Percentiles rank a stretch among this genome's conserved stretches.
Conservation (phyloP, 92 coral and sea anemone genomes). For the Phenganax marumi region DNA sequence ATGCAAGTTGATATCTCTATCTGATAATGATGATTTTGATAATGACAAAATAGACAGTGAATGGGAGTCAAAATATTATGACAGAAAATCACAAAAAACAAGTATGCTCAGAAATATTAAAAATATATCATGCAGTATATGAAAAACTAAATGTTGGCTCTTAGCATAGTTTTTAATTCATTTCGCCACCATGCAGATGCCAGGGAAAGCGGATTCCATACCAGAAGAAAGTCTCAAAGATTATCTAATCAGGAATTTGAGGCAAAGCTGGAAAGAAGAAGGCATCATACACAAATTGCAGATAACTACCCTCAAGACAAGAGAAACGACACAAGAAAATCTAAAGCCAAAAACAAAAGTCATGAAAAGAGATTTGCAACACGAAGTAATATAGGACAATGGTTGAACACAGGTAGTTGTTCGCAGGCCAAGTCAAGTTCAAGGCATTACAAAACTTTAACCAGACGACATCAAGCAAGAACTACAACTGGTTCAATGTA, state of each 20-base stretch:
- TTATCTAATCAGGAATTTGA: background rate
- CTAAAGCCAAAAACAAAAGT: background rate
- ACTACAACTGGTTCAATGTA: background rate
- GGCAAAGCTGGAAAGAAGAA: background rate
- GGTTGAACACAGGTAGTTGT: conserved; percentile 7
- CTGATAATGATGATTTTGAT: background rate
- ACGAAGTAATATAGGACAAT: background rate
- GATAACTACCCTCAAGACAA: background rate
- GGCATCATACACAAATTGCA: background rate
- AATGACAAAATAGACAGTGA: background rate
- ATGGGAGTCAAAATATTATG: background rate
- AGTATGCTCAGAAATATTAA: background rate
- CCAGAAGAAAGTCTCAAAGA: background rate
- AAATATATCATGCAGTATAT: background rate
- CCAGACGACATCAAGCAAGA: background rate
- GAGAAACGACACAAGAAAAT: background rate
- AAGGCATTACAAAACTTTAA: background rate
- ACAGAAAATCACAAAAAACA: background rate
- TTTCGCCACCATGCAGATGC: background rate
- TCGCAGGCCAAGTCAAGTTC: background rate
- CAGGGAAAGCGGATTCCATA: background rate
- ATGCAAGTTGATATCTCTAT: background rate
- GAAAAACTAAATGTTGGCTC: too few species aligned
- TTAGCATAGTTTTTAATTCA: background rate
- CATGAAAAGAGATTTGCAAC: background rate